These are phyloP conservation scores for Teleogryllus occipitalis DNA, from an alignment of 1,140 invertebrate genomes.

Conservation along the genomic window DNA sequence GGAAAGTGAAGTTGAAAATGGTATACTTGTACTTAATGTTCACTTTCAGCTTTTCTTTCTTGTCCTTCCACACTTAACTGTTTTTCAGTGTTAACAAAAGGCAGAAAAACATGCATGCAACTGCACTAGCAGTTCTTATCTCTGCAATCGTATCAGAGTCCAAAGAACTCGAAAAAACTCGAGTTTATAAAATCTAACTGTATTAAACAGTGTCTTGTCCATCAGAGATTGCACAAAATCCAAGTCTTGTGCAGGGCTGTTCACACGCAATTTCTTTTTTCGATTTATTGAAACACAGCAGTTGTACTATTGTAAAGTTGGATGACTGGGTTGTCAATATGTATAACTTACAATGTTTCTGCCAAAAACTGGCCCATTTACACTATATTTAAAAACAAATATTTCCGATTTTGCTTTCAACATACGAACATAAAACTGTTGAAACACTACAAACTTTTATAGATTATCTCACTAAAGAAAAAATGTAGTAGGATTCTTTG, in stretches of 20 bases:
- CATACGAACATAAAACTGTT: neutral
- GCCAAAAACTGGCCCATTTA: neutral
- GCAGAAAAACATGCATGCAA: neutral
- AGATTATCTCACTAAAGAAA: slow-evolving; percentile 2
- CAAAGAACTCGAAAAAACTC: neutral
- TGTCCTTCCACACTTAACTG: neutral
- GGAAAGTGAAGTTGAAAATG: neutral
- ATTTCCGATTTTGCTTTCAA: neutral
- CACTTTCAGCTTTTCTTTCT: neutral
- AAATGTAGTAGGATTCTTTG: neutral
- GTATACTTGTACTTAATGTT: neutral
- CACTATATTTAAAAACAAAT: neutral
- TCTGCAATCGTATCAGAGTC: neutral
- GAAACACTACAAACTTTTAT: neutral
- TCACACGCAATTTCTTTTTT: neutral
- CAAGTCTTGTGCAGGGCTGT: neutral
- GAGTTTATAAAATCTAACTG: neutral
- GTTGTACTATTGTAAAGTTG: neutral
- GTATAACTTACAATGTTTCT: neutral
- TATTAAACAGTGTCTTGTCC: neutral
- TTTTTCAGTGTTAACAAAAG: neutral
- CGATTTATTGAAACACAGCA: neutral
- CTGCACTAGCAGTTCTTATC: neutral
- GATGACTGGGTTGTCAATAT: neutral
- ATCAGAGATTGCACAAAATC: neutral